phyloP scores from a whole-genome alignment of 2,113 vertebrate species.

The Mohoua ochrocephala region DNA sequence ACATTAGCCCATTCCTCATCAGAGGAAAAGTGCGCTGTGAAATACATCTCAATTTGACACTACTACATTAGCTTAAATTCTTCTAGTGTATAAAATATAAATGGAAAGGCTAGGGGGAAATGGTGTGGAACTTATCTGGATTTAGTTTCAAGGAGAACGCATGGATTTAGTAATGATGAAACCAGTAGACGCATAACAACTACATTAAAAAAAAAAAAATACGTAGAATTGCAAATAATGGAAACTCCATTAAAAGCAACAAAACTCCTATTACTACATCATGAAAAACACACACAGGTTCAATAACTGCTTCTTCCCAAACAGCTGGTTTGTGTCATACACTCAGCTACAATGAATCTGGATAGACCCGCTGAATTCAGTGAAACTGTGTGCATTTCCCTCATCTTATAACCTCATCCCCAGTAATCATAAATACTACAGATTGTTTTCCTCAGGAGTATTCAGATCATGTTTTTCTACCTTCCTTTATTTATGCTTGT shows the following conservation, averaged over 20 bases:
- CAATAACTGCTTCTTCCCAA: not conserved
- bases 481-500: not conserved
- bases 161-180: not conserved
- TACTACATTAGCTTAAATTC: not conserved
- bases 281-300: not conserved
- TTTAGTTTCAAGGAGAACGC: constrained; percentile 3
- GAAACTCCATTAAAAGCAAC: not conserved
- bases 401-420: not conserved
- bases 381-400: not conserved
- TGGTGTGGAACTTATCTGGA: not conserved
- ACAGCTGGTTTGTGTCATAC: not conserved
- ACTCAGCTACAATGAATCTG: rapidly evolving
- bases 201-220: not conserved
- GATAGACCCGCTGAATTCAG: not conserved
- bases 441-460: not conserved
- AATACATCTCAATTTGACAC: not conserved
- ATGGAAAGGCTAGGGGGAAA: not conserved
- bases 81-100: not conserved
- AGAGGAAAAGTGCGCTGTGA: not conserved
- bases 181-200: not conserved
- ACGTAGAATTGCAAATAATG: not conserved
- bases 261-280: not conserved
- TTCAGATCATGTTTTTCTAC: not conserved
- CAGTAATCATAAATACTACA: not conserved
- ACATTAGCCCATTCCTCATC: constrained; percentile 30